Percentiles rank a stretch among this genome's conserved stretches.
These are phyloP conservation scores for Tetragonisca angustula DNA, from an alignment of 2,888 invertebrate genomes.

Conservation along the genomic window DNA sequence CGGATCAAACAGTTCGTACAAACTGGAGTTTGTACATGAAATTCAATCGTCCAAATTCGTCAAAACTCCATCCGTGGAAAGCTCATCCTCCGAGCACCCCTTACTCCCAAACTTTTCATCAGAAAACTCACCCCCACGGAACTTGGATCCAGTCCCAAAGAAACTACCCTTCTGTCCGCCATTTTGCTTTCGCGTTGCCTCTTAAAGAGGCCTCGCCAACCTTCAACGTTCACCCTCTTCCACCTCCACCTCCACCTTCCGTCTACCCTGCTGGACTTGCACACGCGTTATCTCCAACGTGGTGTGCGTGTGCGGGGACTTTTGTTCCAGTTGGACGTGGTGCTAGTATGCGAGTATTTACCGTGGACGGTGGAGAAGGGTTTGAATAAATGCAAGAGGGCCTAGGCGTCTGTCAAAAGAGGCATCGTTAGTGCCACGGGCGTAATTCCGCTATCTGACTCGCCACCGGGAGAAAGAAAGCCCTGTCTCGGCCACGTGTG, in stretches of 20 bases:
- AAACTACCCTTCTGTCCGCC: neutral
- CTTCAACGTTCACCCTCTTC: neutral
- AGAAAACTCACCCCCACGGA: neutral
- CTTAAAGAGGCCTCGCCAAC: slow-evolving; percentile 41
- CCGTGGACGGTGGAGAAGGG: slow-evolving; percentile 17
- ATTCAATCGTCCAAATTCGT: too few species aligned
- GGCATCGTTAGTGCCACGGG: slow-evolving; percentile 69
- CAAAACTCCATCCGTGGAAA: too few species aligned
- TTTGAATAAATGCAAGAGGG: slow-evolving; percentile 52
- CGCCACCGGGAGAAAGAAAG: slow-evolving; percentile 45
- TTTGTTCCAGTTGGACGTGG: slow-evolving; percentile 64
- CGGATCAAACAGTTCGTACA: too few species aligned
- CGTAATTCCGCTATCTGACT: slow-evolving; percentile 75
- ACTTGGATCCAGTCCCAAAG: neutral
- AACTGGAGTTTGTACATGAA: too few species aligned
- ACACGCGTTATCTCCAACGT: slow-evolving; percentile 48
- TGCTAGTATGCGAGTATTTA: slow-evolving; percentile 44
- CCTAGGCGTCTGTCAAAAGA: slow-evolving; percentile 65
- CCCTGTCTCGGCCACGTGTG: slow-evolving; percentile 6
- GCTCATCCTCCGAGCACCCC: neutral
- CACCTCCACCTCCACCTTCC: neutral
- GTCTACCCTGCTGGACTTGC: slow-evolving; percentile 16
- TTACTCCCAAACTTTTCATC: neutral
- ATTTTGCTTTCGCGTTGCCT: slow-evolving; percentile 39
- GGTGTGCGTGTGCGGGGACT: slow-evolving; percentile 65